Evolutionary conservation across 1,140 invertebrate species (phyloP), one percentile per base, ranked within the genome.

Genomic region (Drosophila suzukii): DNA sequence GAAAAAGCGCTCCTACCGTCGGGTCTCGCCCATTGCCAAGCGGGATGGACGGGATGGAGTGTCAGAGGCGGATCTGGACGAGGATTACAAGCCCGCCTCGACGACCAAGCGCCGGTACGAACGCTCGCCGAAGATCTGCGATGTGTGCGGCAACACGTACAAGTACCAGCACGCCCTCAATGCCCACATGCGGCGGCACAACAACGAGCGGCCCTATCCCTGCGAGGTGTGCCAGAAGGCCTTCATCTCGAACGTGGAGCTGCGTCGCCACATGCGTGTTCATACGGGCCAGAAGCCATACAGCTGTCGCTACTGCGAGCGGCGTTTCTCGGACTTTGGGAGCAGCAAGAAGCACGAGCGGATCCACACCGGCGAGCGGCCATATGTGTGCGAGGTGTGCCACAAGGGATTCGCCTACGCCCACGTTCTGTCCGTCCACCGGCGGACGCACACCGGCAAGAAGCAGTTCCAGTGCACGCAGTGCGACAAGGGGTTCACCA

Each of bases 291-390:
- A 92, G 11, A 92, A 92, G 75, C 96, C 96, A 0, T 96, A 96
- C 91, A 94, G 95, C 78, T 96, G 96, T 72, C 93, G 94, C 43
- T 93, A 95, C 30, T 96, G 96, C 84, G 93, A 95, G 54, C 93
- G 96, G 11, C 92, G 95, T 10, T 96, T 96, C 91, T 95, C 95
- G 0, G 94, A 94, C 78, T 94, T 94, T 76, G 94, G 94, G 34
- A 94, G 93, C 62, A 92, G 94, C 46, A 94, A 94, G 81, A 94
- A 94, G 68, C 94, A 94, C 66, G 94, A 94, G 71, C 92, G 96
- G 11, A 96, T 95, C 12, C 97, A 98, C 90, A 97, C 96, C 3
- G 97, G 97, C 0, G 96, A 96, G 75, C 92, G 95, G 4, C 96
- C 96, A 0, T 96, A 95, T 65, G 94, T 95, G 50, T 96, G 96